A percentile compares a stretch with the other conserved stretches of the same genome.
phyloP scores from a whole-genome alignment of 92 coral and sea anemone species.

The Epizoanthus ramosus region DNA sequence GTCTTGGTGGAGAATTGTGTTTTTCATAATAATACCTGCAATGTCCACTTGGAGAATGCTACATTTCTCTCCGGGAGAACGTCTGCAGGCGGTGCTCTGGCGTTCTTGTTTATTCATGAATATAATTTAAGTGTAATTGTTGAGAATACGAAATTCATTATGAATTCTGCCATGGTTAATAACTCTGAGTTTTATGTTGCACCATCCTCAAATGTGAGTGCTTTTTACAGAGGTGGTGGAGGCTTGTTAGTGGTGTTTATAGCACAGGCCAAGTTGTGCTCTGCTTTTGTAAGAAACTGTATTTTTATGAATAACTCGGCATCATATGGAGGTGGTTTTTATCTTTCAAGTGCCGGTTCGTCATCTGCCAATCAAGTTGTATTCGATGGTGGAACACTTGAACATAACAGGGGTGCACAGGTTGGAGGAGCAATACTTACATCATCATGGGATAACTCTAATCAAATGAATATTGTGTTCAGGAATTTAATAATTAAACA shows the following conservation, averaged over 20 bases:
- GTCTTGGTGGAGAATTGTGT: slow-evolving; percentile 56
- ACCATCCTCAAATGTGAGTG: slow-evolving; percentile 47
- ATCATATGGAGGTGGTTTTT: slow-evolving; percentile 85
- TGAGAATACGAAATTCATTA: slow-evolving; percentile 53
- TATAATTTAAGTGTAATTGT: slow-evolving; percentile 41
- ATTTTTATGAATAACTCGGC: slow-evolving; percentile 67
- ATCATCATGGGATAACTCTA: slow-evolving; percentile 42
- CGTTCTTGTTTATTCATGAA: slow-evolving; percentile 54
- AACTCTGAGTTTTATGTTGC: slow-evolving; percentile 60
- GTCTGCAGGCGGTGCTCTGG: slow-evolving; percentile 47
- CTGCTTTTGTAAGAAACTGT: slow-evolving; percentile 48
- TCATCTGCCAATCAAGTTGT: slow-evolving; percentile 39
- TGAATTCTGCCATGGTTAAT: slow-evolving; percentile 75
- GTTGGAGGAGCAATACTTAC: slow-evolving; percentile 50
- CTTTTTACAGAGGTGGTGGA: slow-evolving; percentile 64
- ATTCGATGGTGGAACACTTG: slow-evolving; percentile 33
- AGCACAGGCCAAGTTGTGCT: slow-evolving; percentile 38
- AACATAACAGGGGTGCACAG: slow-evolving; percentile 38
- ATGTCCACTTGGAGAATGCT: slow-evolving; percentile 34
- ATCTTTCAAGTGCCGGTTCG: slow-evolving; percentile 43
- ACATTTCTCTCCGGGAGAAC: slow-evolving; percentile 18
- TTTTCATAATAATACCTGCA: slow-evolving; percentile 74
- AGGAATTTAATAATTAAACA: slow-evolving; percentile 23
- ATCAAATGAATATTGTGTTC: slow-evolving; percentile 20
- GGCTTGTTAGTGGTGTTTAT: slow-evolving; percentile 65